Evolutionary conservation across 2,797 vertebrate species (phyloP).

Genomic region (Notolabrus celidotus): DNA sequence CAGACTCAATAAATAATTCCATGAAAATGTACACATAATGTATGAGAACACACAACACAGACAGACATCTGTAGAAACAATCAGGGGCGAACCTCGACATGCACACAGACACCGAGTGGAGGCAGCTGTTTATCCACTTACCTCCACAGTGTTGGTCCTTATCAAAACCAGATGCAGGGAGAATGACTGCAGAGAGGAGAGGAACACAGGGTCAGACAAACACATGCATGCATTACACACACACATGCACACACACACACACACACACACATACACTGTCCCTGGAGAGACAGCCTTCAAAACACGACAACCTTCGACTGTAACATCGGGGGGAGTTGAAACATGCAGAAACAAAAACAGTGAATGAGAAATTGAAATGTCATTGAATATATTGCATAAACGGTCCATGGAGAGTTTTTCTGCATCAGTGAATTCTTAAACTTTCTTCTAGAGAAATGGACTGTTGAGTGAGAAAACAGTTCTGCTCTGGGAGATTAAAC

Average conservation of each 20-base stretch:
- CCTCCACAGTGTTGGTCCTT: constrained; percentile 93
- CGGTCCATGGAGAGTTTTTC: background rate
- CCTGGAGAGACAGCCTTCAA: constrained; percentile 30
- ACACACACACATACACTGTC: constrained; percentile 25
- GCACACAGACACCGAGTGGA: constrained; percentile 40
- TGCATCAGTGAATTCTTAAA: background rate
- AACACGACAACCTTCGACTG: constrained; percentile 38
- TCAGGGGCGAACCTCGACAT: constrained; percentile 26
- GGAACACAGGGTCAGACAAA: constrained; percentile 74
- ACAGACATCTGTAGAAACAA: constrained; percentile 50
- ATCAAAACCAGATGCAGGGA: constrained; percentile 96
- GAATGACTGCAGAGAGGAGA: constrained; percentile 90
- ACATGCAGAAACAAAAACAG: constrained; percentile 60
- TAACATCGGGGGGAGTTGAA: constrained; percentile 45
- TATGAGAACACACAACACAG: constrained; percentile 47
- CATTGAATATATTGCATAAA: constrained; percentile 23
- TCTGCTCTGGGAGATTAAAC: constrained; percentile 8
- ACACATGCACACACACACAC: constrained; percentile 31
- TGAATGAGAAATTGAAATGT: constrained; percentile 62
- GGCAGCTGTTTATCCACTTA: constrained; percentile 85
- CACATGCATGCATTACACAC: constrained; percentile 37
- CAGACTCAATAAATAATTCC: constrained; percentile 7
- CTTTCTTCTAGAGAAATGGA: constrained; percentile 27
- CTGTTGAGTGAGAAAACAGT: constrained; percentile 20
- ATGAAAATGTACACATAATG: constrained; percentile 53